Conservation (phyloP, 2,797 vertebrate genomes). For the Ispidina picta region DNA sequence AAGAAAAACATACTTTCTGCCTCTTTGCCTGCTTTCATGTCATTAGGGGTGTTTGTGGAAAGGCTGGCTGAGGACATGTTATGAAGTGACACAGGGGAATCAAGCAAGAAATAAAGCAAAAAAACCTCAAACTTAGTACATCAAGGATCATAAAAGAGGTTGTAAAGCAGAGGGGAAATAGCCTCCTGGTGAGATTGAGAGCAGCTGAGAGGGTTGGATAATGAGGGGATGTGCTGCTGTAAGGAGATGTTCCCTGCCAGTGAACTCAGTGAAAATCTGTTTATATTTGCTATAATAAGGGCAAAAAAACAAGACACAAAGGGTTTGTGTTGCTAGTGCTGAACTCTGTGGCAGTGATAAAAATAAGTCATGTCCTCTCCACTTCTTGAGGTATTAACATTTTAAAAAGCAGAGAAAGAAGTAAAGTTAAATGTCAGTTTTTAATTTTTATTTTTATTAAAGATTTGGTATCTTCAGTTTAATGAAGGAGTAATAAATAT, state of each 20-base stretch:
- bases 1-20: not conserved
- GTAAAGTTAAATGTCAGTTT: conserved; percentile 17
- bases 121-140: not conserved
- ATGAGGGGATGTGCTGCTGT: conserved; percentile 45
- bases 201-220: conserved; percentile 40
- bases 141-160: conserved; percentile 28
- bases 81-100: not conserved
- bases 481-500: conserved; percentile 65
- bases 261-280: conserved; percentile 57
- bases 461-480: conserved; percentile 21
- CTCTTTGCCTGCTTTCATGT: not conserved
- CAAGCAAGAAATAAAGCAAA: conserved; percentile 29
- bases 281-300: conserved; percentile 52
- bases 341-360: conserved; percentile 43
- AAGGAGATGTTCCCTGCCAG: conserved; percentile 52
- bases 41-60: not conserved
- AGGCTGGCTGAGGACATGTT: not conserved
- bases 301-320: conserved; percentile 42
- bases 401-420: conserved; percentile 46
- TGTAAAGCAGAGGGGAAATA: conserved; percentile 44
- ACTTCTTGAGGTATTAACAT: conserved; percentile 8
- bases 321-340: conserved; percentile 12
- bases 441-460: not conserved
- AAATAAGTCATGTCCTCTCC: conserved; percentile 3
- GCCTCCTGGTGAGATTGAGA: conserved; percentile 48